Percentiles rank a stretch among this genome's conserved stretches.
phyloP scores from a whole-genome alignment of 1,140 invertebrate species.

The Drosophila arawakana region DNA sequence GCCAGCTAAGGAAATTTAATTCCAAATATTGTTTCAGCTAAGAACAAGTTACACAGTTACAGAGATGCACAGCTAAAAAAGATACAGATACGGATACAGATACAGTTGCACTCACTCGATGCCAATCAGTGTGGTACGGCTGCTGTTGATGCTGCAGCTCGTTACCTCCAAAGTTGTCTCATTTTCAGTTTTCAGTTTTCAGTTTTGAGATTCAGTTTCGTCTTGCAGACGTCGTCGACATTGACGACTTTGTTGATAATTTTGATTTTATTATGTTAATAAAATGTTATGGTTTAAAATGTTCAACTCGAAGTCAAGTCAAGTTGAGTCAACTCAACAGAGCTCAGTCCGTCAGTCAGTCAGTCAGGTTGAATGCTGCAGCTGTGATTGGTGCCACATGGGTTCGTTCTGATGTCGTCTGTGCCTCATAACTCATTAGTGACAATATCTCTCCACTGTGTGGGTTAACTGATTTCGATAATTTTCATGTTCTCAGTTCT shows the following conservation, averaged over 20 bases:
- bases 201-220: conserved; percentile 42
- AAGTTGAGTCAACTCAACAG: too few relatives aligned
- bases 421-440: conserved; percentile 83
- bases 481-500: conserved; percentile 58
- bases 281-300: conserved; percentile 84
- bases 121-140: conserved; percentile 58
- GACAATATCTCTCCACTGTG: conserved; percentile 76
- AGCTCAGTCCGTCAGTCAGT: conserved; percentile 52
- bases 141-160: conserved; percentile 45
- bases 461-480: conserved; percentile 82
- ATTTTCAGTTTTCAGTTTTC: conserved; percentile 50
- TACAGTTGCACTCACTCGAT: conserved; percentile 27
- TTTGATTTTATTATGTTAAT: conserved; percentile 84
- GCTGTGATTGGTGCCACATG: conserved; percentile 34
- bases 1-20: conserved; percentile 38
- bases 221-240: conserved; percentile 60
- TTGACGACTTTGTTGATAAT: conserved; percentile 84
- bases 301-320: conserved; percentile 56
- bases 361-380: conserved; percentile 38
- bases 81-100: conserved; percentile 27
- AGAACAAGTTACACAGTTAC: conserved; percentile 14
- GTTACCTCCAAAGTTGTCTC: conserved; percentile 74
- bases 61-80: conserved; percentile 14
- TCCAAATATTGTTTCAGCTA: conserved; percentile 34
- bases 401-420: conserved; percentile 64